phyloP scores from a whole-genome alignment of 2,797 vertebrate species.

The Tenualosa ilisha region DNA sequence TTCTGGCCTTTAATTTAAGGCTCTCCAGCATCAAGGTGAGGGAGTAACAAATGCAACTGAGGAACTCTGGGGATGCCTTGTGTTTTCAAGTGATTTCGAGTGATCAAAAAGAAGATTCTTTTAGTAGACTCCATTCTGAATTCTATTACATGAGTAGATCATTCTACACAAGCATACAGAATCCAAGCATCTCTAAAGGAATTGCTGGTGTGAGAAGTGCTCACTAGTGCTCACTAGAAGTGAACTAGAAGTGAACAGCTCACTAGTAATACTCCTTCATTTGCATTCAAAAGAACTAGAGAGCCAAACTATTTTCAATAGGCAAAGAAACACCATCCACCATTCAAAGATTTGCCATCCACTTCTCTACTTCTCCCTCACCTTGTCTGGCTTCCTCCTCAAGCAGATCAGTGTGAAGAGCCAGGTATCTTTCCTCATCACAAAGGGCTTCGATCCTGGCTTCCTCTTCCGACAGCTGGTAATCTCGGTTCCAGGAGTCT shows the following conservation, averaged over 20 bases:
- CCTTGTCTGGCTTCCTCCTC: conserved; percentile 99
- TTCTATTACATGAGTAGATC: too few species aligned
- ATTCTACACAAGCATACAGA: neutral
- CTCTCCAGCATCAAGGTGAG: neutral
- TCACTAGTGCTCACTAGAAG: too few species aligned
- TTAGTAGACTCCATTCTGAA: neutral
- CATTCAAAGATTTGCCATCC: neutral
- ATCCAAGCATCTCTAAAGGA: neutral
- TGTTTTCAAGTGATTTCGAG: neutral
- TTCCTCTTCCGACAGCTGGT: conserved; percentile 97
- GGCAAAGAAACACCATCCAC: neutral
- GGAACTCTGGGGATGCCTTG: neutral
- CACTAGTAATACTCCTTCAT: neutral
- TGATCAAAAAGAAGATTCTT: neutral
- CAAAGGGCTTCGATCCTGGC: conserved; percentile 95
- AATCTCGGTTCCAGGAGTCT: conserved; percentile 96
- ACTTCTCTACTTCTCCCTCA: conserved; percentile 62
- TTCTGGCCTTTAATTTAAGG: neutral
- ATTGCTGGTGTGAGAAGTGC: too few species aligned
- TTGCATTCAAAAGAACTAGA: neutral
- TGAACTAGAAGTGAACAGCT: neutral
- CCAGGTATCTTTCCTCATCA: conserved; percentile 99
- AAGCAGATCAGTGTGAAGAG: conserved; percentile 97
- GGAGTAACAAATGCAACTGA: neutral
- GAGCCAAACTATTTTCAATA: neutral